Evolutionary conservation across 2,113 vertebrate species (phyloP), one percentile per base, ranked within the genome.

Genomic region (Myodes glareolus): DNA sequence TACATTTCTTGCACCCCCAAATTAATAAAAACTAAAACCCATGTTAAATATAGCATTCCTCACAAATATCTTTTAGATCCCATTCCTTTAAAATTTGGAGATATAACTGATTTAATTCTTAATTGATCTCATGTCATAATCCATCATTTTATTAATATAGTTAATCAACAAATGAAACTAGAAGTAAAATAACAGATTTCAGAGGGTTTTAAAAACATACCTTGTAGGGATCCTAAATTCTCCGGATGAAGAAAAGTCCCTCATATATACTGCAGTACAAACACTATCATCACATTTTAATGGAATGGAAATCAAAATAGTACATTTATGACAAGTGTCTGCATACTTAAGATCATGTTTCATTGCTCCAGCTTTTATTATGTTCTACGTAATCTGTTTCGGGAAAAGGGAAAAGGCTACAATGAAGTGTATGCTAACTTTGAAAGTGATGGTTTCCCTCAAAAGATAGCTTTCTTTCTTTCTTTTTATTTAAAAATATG

Each of bases 191-290:
- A 88, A 8, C 58, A 93, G 80, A 87, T 86, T 95, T 7, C 58
- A 96, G 96, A 94, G 84, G 85, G 86, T 96, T 92, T 93, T 92
- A 5, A 65, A 94, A 88, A 21, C 78, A 85, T 72, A 31, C 4
- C 50, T 86, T 11, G 52, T 90, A 92, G 91, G 42, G 23, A 47
- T 39, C 52, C 88, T 3, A 9, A 87, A 19, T 50, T 47, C 6
- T 77, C 39, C 2, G 55, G 68, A 73, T 55, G 72, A 92, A 91
- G 21, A 73, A 67, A 94, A 91, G 39, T 10, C 50, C 39, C 14
- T 86, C 68, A 39, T 45, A 68, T 39, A 7, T 50, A 81, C 31
- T 78, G 76, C 45, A 67, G 11, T 58, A 90, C 13, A 52, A 70
- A 91, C 21, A 27, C 19, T 92, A 80, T 47, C 33, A 73, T 80